Percentiles rank a stretch among this genome's conserved stretches.
phyloP scores from a whole-genome alignment of 2,888 invertebrate genomes.

The Dorcus parallelipipedus region DNA sequence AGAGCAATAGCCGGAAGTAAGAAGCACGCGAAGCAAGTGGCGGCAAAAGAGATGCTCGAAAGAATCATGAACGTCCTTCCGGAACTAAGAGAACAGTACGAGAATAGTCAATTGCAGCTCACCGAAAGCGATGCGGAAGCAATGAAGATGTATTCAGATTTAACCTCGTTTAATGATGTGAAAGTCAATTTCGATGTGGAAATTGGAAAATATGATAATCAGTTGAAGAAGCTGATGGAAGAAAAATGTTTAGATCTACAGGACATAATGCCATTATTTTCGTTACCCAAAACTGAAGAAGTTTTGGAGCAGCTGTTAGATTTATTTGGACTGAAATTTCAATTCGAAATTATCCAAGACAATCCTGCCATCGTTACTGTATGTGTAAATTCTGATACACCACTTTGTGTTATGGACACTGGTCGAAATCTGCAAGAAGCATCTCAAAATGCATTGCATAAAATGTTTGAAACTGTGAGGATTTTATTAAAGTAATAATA shows the following conservation, averaged over 20 bases:
- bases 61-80: slow-evolving; percentile 13
- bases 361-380: slow-evolving; percentile 27
- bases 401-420: slow-evolving; percentile 28
- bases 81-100: slow-evolving; percentile 5
- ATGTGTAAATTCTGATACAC: slow-evolving; percentile 33
- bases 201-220: slow-evolving; percentile 32
- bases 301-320: slow-evolving; percentile 28
- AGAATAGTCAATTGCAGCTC: slow-evolving; percentile 10
- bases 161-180: slow-evolving; percentile 3
- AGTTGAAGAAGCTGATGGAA: slow-evolving; percentile 32
- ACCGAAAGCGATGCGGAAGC: slow-evolving; percentile 23
- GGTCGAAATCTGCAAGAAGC: slow-evolving; percentile 23
- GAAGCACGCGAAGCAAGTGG: slow-evolving; percentile 63
- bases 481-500: background rate
- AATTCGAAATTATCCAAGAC: slow-evolving; percentile 27
- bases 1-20: slow-evolving; percentile 59
- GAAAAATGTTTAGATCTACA: slow-evolving; percentile 27
- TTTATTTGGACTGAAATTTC: slow-evolving; percentile 30
- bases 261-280: slow-evolving; percentile 18
- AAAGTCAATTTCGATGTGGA: slow-evolving; percentile 22
- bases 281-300: slow-evolving; percentile 24
- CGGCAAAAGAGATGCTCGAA: slow-evolving; percentile 52
- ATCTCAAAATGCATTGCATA: slow-evolving; percentile 12
- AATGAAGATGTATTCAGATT: slow-evolving; percentile 26
- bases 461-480: background rate